Evolutionary conservation across 2,113 vertebrate species (phyloP), one percentile per base, ranked within the genome.

Genomic region (Malurus alboscapulatus): DNA sequence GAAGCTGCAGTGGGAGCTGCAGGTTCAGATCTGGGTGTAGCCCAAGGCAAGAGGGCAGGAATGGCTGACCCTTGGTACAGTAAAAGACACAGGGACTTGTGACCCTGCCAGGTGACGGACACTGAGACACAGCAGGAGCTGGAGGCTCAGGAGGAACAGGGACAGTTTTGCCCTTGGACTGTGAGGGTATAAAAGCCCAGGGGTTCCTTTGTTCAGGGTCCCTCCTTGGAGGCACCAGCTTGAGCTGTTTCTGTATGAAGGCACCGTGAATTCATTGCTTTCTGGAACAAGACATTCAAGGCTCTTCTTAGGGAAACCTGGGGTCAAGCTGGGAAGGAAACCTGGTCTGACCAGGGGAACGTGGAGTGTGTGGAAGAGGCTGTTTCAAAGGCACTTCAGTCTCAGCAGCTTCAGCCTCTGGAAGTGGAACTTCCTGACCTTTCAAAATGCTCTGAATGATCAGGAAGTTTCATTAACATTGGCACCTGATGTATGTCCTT

Each of bases 321-420:
- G 18, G 0, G 4, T 24, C 0, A 0, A 38, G 19, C 18, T 5
- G 1, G 14, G 36, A 51, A n/a, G 51, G 22, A 66, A 66, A 45
- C 4, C 25, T 74, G 10, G 18, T 45, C 27, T 20, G 15, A n/a
- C 32, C 17, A 16, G 10, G 10, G 24, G 27, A 68, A 45, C 29
- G 7, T n/a, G 32, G 12, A 2, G 4, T 38, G 4, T 58, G 24
- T 32, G 24, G 45, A 25, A 17, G 5, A 14, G 24, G 5, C 13
- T 44, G 44, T 38, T 67, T 6, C 15, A 14, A 81, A 53, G 7
- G 10, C 13, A n/a, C 27, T n/a, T 44, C 27, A 7, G 16, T 38
- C 22, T 58, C 32, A 53, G 32, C 15, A 53, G 22, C 11, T 36
- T 20, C 26, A 66, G 16, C n/a, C 32, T 38, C 38, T 53, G n/a